Evolutionary conservation across 1,140 invertebrate species (phyloP).

Genomic region (Drosophila takahashii): DNA sequence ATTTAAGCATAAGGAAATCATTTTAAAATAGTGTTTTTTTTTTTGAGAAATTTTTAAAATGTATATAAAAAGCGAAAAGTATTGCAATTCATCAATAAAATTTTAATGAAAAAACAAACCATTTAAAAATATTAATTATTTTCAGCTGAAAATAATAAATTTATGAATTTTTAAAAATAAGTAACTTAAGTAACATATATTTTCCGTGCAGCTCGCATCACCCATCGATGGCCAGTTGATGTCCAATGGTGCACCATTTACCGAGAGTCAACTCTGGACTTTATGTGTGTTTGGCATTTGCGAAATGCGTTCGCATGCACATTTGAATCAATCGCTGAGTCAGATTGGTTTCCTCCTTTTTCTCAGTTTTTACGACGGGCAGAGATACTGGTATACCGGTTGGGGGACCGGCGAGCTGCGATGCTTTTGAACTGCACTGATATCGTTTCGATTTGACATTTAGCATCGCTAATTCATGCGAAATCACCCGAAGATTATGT

Average conservation of each 20-base stretch:
- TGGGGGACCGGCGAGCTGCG: slow-evolving; percentile 31
- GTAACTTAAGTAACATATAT: neutral
- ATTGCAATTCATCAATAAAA: too few relatives aligned
- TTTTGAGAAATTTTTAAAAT: too few relatives aligned
- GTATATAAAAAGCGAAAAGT: too few relatives aligned
- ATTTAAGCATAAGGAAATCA: too few relatives aligned
- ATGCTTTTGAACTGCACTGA: slow-evolving; percentile 58
- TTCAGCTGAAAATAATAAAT: too few relatives aligned
- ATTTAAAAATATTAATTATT: too few relatives aligned
- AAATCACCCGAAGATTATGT: slow-evolving; percentile 82
- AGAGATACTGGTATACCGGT: slow-evolving; percentile 43
- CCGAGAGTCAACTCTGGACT: slow-evolving; percentile 53
- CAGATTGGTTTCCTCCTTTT: slow-evolving; percentile 43
- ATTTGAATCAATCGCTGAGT: slow-evolving; percentile 79
- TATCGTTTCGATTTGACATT: slow-evolving; percentile 77
- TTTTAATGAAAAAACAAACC: too few relatives aligned
- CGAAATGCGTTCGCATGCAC: slow-evolving; percentile 75
- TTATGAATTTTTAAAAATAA: neutral
- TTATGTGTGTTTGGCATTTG: slow-evolving; percentile 71
- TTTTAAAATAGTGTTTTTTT: too few relatives aligned
- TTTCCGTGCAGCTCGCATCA: neutral
- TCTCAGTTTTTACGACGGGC: slow-evolving; percentile 50
- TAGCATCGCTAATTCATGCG: slow-evolving; percentile 81
- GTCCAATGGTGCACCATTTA: slow-evolving; percentile 30
- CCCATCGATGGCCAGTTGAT: slow-evolving; percentile 18